Evolutionary conservation across 2,888 invertebrate genomes (phyloP), one percentile per base, ranked within the genome.

Genomic region (Aradus depressus): DNA sequence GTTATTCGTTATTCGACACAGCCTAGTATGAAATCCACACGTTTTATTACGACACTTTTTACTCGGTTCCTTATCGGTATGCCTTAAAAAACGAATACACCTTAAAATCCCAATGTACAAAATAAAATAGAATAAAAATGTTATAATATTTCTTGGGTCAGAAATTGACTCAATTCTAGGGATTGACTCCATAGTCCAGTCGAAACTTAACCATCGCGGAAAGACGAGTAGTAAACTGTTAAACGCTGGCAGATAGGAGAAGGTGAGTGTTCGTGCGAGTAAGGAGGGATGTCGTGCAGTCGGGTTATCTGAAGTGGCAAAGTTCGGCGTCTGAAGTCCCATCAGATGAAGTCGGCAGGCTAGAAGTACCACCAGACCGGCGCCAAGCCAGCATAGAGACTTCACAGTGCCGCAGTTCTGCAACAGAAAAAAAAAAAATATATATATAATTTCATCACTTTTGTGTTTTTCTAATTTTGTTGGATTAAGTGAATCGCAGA

Each of bases 101-200:
- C 51, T 53, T 25, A 48, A 51, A 22, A 55, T 14, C 2, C 50
- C 50, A 34, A 53, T 42, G 37, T 52, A 55, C 22, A 60, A 49
- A 3, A 61, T 64, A 3, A 71, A 70, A 69, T 93, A 96, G 65
- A 95, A 84, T 54, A 79, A 70, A 19, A 82, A 64, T 3, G 88
- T 80, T 56, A 80, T 73, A 50, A 87, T 66, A 68, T 91, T 91
- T 58, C 96, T 76, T 4, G 75, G 72, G 68, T 97, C 96, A 62
- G 78, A 72, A 16, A 88, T 61, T 23, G 80, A 76, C 42, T 80
- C 80, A 60, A 97, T 79, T 55, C 88, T 76, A 6, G 93, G 91
- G 63, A 97, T 81, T 1, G 96, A 84, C 62, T 93, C 92, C 96
- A 97, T 96, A 22, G 95, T 93, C 97, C 96, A 97, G 70, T 97